A percentile compares a stretch with the other conserved stretches of the same genome.
phyloP scores from a whole-genome alignment of 2,113 vertebrate genomes.

The Sclerurus mexicanus region DNA sequence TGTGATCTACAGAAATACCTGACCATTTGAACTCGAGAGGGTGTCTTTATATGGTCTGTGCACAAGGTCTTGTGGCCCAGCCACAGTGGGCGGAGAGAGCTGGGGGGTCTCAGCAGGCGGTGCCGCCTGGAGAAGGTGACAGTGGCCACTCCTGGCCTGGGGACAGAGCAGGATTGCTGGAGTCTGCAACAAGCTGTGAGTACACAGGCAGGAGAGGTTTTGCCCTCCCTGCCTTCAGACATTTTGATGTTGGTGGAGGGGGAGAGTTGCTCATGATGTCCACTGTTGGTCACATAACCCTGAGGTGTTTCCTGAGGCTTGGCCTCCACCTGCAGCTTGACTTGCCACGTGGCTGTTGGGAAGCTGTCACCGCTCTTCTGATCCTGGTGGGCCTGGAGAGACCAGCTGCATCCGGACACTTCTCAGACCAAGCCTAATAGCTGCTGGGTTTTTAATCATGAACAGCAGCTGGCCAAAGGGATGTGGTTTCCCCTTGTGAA shows the following conservation, averaged over 20 bases:
- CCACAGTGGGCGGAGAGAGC: rapidly evolving
- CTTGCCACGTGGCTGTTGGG: background rate
- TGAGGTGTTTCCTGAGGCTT: background rate
- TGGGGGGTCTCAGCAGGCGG: background rate
- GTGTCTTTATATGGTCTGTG: rapidly evolving
- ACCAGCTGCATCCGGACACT: rapidly evolving
- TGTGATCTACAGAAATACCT: rapidly evolving
- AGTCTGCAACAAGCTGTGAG: background rate
- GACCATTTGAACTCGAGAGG: rapidly evolving
- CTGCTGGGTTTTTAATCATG: rapidly evolving
- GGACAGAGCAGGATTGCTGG: background rate
- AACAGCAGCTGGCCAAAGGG: background rate
- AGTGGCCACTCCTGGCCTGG: no score
- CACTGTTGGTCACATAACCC: rapidly evolving
- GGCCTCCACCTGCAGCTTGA: background rate
- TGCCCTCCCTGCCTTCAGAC: background rate
- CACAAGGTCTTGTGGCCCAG: no score
- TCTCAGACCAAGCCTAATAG: no score
- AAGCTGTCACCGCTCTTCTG: background rate
- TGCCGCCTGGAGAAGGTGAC: background rate
- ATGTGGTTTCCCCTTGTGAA: rapidly evolving
- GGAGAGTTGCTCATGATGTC: rapidly evolving
- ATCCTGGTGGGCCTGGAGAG: rapidly evolving
- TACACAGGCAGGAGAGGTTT: rapidly evolving
- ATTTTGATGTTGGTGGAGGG: rapidly evolving